Evolutionary conservation across 2,888 invertebrate genomes (phyloP).

Genomic region (Diarsia rubi): DNA sequence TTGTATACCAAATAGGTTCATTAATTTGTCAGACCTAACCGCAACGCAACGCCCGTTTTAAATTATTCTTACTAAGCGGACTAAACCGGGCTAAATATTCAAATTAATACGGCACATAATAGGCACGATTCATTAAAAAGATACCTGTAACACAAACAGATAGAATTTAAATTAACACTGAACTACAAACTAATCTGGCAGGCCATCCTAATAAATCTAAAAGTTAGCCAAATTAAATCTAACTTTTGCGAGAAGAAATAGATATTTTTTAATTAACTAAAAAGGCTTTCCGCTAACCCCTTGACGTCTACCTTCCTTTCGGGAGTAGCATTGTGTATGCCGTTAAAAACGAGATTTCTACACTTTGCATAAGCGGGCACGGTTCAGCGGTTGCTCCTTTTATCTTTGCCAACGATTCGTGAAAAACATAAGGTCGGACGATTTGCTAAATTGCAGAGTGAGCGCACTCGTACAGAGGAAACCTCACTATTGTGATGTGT

Average conservation of each 20-base stretch:
- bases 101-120: slow-evolving; percentile 53
- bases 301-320: slow-evolving; percentile 20
- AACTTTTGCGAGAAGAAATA: slow-evolving; percentile 50
- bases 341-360: slow-evolving; percentile 57
- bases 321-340: slow-evolving; percentile 44
- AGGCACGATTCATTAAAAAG: slow-evolving; percentile 59
- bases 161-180: slow-evolving; percentile 48
- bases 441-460: slow-evolving; percentile 74
- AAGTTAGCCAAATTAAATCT: slow-evolving; percentile 53
- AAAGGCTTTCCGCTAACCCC: slow-evolving; percentile 46
- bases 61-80: slow-evolving; percentile 56
- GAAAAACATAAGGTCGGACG: slow-evolving; percentile 70
- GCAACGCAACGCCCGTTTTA: slow-evolving; percentile 40
- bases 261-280: slow-evolving; percentile 63
- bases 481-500: slow-evolving; percentile 60
- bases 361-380: slow-evolving; percentile 60
- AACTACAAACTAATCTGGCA: slow-evolving; percentile 54
- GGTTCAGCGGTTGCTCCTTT: slow-evolving; percentile 68
- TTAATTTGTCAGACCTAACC: slow-evolving; percentile 52
- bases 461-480: slow-evolving; percentile 62
- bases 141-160: slow-evolving; percentile 47
- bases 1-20: slow-evolving; percentile 54
- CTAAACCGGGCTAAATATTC: slow-evolving; percentile 45
- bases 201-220: slow-evolving; percentile 60
- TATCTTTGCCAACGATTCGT: slow-evolving; percentile 72